Evolutionary conservation across 1,140 invertebrate genomes (phyloP).

Genomic region (Patella vulgata): DNA sequence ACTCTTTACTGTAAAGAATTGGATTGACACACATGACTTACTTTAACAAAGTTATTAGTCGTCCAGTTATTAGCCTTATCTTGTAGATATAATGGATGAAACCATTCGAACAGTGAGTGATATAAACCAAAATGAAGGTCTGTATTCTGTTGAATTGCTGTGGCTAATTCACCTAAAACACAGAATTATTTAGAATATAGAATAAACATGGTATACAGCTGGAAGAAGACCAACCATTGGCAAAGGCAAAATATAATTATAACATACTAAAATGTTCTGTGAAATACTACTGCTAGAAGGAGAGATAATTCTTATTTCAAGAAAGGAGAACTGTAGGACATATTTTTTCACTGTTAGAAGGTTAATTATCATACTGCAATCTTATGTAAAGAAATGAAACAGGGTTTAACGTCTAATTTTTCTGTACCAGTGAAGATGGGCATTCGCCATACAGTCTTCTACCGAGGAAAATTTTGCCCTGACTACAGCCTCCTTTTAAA

Average conservation of each 20-base stretch:
- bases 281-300: neutral
- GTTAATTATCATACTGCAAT: no score
- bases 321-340: slow-evolving; percentile 67
- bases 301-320: neutral
- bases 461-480: no score
- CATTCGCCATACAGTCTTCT: no score
- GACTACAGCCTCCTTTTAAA: no score
- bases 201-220: no score
- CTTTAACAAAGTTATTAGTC: slow-evolving; percentile 72
- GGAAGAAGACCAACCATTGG: no score
- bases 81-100: slow-evolving; percentile 82
- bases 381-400: no score
- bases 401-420: no score
- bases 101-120: no score
- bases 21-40: slow-evolving; percentile 33
- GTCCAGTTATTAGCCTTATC: slow-evolving; percentile 79
- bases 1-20: neutral
- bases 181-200: neutral
- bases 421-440: no score
- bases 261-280: neutral
- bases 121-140: slow-evolving; percentile 81
- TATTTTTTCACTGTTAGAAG: no score
- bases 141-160: slow-evolving; percentile 59
- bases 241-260: no score
- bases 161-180: slow-evolving; percentile 62